Percentiles rank a stretch among this genome's conserved stretches.
These are phyloP conservation scores for Anguilla obscura DNA, from an alignment of 2,797 vertebrate genomes.

Conservation along the genomic window DNA sequence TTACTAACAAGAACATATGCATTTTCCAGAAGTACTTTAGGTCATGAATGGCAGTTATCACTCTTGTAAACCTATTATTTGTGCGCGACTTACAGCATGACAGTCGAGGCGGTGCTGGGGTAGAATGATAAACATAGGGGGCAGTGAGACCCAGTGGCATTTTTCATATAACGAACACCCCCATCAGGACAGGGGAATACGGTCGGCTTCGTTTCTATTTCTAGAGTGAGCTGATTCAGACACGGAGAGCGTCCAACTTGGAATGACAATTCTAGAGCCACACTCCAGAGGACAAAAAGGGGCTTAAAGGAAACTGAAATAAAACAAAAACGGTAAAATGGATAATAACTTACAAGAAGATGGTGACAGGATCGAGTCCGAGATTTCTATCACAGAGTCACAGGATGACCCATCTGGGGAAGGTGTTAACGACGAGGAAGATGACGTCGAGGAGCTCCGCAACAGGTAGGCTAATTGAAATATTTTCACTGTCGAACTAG, in stretches of 20 bases:
- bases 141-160: slow-evolving; percentile 32
- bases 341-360: slow-evolving; percentile 65
- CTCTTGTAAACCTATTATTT: not conserved
- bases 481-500: not conserved
- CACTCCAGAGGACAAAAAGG: slow-evolving; percentile 64
- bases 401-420: slow-evolving; percentile 63
- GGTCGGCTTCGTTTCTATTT: slow-evolving; percentile 79
- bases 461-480: slow-evolving; percentile 70
- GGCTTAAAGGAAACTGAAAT: slow-evolving; percentile 51
- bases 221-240: slow-evolving; percentile 83
- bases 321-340: slow-evolving; percentile 58
- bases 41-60: not conserved
- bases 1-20: not conserved
- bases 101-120: not conserved
- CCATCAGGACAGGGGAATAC: slow-evolving; percentile 43
- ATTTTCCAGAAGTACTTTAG: slow-evolving; percentile 4
- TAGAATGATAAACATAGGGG: slow-evolving; percentile 5
- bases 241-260: slow-evolving; percentile 72
- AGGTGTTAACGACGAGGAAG: slow-evolving; percentile 68
- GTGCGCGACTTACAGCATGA: not conserved
- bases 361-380: slow-evolving; percentile 63
- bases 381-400: slow-evolving; percentile 63
- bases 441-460: slow-evolving; percentile 79
- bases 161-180: slow-evolving; percentile 28
- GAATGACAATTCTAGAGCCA: slow-evolving; percentile 77